Base-by-base conservation (phyloP, 2,888 invertebrate species). In the Chironomus riparius region DNA sequence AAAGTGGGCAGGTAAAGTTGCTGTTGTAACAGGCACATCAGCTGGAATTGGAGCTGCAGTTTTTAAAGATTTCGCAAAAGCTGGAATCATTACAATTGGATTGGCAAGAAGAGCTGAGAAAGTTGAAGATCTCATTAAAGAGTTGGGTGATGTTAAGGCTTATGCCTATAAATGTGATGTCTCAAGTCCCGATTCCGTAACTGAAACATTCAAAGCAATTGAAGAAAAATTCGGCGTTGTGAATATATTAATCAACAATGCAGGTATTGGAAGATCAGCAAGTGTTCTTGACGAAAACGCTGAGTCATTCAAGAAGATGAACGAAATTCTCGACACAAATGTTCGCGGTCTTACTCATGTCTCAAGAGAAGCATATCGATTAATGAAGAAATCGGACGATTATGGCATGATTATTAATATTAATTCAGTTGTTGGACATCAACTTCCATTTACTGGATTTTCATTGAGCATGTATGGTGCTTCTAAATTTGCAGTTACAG, bases 11-110 rank as follows among this genome's bases (percentile, higher is more conserved):
- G 50, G 50, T 10, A 74, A 74, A 68, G 86, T 87, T 0, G 89
- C 89, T 0, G 85, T 90, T 15, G 88, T 90, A 70, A 89, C 89
- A 0, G 90, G 90, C 2, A 88, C 88, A 10, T 88, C 80, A 78
- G 80, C 86, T 0, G 89, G 89, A 12, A 88, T 89, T 73, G 89
- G 87, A 18, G 85, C 84, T 70, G 83, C 84, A 1, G 83, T 85
- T 47, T 82, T 82, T 4, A 80, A 81, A 71, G 82, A 83, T 62
- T 80, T 88, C 2, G 83, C 85, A 1, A 80, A 81, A 65, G 81
- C 83, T 21, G 88, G 87, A 7, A 79, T 88, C 79, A 84, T 83
- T 48, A 88, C 88, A 0, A 82, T 87, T 7, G 87, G 86, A 4
- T 81, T 87, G 77, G 86, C 87, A 0, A 81, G 87, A 73, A 83